Percentiles rank a stretch among this genome's conserved stretches.
Conservation (phyloP, 2,888 invertebrate genomes). For the Holacanthella duospinosa region DNA sequence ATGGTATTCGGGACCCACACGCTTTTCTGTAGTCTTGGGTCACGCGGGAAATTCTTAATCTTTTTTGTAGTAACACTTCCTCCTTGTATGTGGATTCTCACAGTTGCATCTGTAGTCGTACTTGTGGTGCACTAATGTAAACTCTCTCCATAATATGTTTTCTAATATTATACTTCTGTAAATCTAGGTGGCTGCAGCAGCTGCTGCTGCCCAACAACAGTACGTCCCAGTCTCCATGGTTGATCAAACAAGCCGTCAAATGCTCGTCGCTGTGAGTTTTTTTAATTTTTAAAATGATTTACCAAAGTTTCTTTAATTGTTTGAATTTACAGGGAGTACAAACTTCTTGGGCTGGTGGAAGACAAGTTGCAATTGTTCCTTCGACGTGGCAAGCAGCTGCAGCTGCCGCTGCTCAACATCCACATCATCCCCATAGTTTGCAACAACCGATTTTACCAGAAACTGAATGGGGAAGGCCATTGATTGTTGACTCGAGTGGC, state of each 20-base stretch:
- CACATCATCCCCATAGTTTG: constrained; percentile 43
- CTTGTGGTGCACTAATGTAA: not conserved
- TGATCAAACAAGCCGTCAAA: constrained; percentile 68
- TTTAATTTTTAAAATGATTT: not conserved
- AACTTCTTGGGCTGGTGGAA: constrained; percentile 58
- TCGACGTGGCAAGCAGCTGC: constrained; percentile 71
- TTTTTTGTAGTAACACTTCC: no score
- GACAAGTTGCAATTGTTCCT: constrained; percentile 67
- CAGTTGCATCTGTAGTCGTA: constrained; percentile 4
- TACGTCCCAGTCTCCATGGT: constrained; percentile 90
- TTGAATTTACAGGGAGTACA: constrained; percentile 49
- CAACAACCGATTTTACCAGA: constrained; percentile 54
- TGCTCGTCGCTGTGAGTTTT: constrained; percentile 57
- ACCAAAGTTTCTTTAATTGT: constrained; percentile 12
- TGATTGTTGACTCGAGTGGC: constrained; percentile 64
- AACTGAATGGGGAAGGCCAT: constrained; percentile 59
- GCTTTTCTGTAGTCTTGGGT: no score
- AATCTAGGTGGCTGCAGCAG: constrained; percentile 33
- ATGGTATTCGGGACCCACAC: no score
- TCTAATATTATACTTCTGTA: not conserved
- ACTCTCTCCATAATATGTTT: not conserved
- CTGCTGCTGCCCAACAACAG: constrained; percentile 66
- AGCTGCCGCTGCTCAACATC: constrained; percentile 48
- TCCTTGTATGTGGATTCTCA: no score
- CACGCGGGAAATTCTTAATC: no score